Evolutionary conservation across 2,797 vertebrate species (phyloP).

Genomic region (Spatula clypeata): DNA sequence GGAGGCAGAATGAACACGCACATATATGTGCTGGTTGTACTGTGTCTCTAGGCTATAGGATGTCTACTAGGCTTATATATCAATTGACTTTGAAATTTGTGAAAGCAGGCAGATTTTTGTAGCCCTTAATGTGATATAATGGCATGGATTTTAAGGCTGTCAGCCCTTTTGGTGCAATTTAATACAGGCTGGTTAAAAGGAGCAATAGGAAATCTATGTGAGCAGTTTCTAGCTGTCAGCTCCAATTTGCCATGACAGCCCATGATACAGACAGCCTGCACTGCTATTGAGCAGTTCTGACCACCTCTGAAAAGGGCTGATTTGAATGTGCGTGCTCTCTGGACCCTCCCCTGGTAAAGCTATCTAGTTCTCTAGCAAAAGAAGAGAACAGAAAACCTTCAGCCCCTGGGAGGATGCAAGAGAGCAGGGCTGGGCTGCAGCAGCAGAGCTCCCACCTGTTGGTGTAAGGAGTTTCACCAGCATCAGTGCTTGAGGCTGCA

Average conservation of each 20-base stretch:
- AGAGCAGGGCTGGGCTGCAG: not conserved
- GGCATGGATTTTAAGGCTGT: slow-evolving; percentile 59
- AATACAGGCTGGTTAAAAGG: slow-evolving; percentile 66
- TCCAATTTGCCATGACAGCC: slow-evolving; percentile 71
- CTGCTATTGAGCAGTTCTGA: slow-evolving; percentile 36
- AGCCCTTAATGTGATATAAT: slow-evolving; percentile 37
- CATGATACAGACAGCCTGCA: not conserved
- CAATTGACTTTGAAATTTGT: slow-evolving; percentile 60
- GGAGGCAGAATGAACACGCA: not conserved
- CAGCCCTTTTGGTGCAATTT: slow-evolving; percentile 76
- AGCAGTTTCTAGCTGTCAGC: slow-evolving; percentile 79
- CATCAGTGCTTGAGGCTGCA: fast-evolving
- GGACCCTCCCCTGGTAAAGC: not conserved
- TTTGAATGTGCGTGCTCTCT: not conserved
- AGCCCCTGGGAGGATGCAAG: not conserved
- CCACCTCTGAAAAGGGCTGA: not conserved
- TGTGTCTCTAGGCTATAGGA: not conserved
- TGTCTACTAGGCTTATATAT: not conserved
- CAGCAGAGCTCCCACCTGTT: not conserved
- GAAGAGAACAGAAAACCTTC: not conserved
- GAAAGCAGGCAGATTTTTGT: slow-evolving; percentile 58
- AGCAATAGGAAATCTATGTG: slow-evolving; percentile 80
- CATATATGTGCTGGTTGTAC: not conserved
- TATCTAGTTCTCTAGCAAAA: not conserved
- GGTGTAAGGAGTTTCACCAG: not conserved